phyloP scores from a whole-genome alignment of 2,113 vertebrate species.

The Centropus bengalensis region DNA sequence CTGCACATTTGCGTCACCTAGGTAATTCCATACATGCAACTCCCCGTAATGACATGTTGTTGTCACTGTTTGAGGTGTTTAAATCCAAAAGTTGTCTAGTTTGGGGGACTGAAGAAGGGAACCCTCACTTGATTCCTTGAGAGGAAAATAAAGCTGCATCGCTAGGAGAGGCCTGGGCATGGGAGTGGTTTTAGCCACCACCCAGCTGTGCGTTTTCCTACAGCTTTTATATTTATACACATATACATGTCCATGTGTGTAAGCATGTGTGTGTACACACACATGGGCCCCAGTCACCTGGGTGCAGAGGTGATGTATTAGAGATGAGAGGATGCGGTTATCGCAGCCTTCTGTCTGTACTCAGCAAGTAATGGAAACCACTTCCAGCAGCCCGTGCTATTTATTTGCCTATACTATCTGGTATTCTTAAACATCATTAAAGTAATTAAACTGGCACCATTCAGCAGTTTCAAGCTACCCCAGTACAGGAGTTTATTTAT shows the following conservation, averaged over 20 bases:
- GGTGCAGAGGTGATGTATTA: neutral
- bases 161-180: neutral
- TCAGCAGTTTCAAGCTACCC: constrained; percentile 51
- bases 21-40: neutral
- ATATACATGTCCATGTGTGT: neutral
- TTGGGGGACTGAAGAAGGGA: neutral
- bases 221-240: neutral
- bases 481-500: neutral
- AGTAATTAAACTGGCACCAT: constrained; percentile 46
- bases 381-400: neutral
- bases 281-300: neutral
- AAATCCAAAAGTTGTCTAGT: neutral
- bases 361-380: neutral
- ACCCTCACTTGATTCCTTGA: neutral
- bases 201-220: neutral
- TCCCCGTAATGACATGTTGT: neutral
- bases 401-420: constrained; percentile 42
- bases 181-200: neutral
- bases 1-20: neutral
- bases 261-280: neutral
- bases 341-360: neutral
- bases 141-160: neutral
- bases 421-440: constrained; percentile 57
- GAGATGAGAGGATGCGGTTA: neutral
- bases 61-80: neutral